Percentiles rank a stretch among this genome's conserved stretches.
These are phyloP conservation scores for Caenorhabditis becei DNA, from an alignment of 2,888 invertebrate species.

Conservation along the genomic window DNA sequence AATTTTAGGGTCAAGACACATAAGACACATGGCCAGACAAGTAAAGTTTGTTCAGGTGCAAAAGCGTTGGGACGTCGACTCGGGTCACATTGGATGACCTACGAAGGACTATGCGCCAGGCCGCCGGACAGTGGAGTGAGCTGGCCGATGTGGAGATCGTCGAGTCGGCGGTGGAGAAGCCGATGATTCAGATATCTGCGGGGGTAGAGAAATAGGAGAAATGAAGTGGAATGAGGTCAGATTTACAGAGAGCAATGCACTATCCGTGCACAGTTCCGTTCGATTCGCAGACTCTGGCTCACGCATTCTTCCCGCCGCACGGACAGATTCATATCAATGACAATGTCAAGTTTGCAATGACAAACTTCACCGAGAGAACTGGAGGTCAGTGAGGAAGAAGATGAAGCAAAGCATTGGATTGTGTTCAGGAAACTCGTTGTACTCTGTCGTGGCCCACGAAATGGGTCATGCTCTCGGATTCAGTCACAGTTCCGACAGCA, in stretches of 20 bases:
- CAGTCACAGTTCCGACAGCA: slow-evolving; percentile 49
- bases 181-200: slow-evolving; percentile 47
- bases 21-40: neutral
- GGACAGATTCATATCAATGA: slow-evolving; percentile 63
- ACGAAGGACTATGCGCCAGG: slow-evolving; percentile 46
- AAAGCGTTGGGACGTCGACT: slow-evolving; percentile 32
- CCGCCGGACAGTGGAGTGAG: slow-evolving; percentile 58
- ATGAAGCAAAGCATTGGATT: too few relatives aligned
- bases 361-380: slow-evolving; percentile 36
- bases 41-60: slow-evolving; percentile 54
- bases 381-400: slow-evolving; percentile 14
- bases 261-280: slow-evolving; percentile 37
- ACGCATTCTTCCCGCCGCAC: slow-evolving; percentile 55
- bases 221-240: neutral
- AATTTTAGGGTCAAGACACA: too few relatives aligned
- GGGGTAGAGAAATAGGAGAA: slow-evolving; percentile 24
- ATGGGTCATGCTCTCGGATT: slow-evolving; percentile 65
- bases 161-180: slow-evolving; percentile 12
- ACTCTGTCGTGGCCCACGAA: slow-evolving; percentile 59
- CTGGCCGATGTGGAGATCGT: slow-evolving; percentile 56
- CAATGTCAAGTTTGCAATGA: slow-evolving; percentile 46
- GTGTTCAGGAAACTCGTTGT: slow-evolving; percentile 45
- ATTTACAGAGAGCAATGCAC: slow-evolving; percentile 36
- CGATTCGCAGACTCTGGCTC: slow-evolving; percentile 41
- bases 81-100: slow-evolving; percentile 40